Percentiles rank a stretch among this genome's conserved stretches.
phyloP scores from a whole-genome alignment of 35 echinoderm and acorn worm species.

The Hemicentrotus pulcherrimus region DNA sequence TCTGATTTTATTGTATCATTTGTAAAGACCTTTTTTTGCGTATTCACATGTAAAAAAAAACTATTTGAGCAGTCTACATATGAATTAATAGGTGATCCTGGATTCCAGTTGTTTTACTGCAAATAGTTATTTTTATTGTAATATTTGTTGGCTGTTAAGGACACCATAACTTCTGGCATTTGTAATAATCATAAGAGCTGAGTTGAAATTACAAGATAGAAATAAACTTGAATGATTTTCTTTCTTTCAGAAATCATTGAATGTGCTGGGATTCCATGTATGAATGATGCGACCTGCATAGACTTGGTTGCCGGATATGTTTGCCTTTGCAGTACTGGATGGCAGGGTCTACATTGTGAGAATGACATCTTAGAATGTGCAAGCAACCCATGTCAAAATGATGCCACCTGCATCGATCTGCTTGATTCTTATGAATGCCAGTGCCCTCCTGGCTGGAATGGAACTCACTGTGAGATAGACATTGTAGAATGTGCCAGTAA shows the following conservation, averaged over 20 bases:
- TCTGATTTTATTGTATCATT: no score
- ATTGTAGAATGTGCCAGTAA: constrained; percentile 55
- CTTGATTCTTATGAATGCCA: constrained; percentile 59
- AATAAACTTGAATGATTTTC: not conserved
- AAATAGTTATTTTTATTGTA: not conserved
- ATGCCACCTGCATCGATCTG: constrained; percentile 64
- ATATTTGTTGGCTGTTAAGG: not conserved
- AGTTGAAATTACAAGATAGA: no score
- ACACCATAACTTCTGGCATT: not conserved
- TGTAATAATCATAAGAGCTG: not conserved
- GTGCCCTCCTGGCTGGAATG: constrained; percentile 65
- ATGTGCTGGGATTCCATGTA: constrained; percentile 73
- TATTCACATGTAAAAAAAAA: no score
- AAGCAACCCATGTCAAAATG: constrained; percentile 66
- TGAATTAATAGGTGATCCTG: not conserved
- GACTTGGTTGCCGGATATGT: constrained; percentile 57
- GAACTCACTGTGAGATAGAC: constrained; percentile 47
- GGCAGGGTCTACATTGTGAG: constrained; percentile 68
- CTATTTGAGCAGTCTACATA: no score
- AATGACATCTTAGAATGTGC: constrained; percentile 6
- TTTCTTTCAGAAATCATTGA: constrained; percentile 55
- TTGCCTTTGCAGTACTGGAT: constrained; percentile 71
- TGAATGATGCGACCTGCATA: constrained; percentile 66
- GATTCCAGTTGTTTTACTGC: not conserved
- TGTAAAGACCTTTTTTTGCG: no score